Evolutionary conservation across 2,113 vertebrate genomes (phyloP), one percentile per base, ranked within the genome.

Genomic region (Pelusios castaneus): DNA sequence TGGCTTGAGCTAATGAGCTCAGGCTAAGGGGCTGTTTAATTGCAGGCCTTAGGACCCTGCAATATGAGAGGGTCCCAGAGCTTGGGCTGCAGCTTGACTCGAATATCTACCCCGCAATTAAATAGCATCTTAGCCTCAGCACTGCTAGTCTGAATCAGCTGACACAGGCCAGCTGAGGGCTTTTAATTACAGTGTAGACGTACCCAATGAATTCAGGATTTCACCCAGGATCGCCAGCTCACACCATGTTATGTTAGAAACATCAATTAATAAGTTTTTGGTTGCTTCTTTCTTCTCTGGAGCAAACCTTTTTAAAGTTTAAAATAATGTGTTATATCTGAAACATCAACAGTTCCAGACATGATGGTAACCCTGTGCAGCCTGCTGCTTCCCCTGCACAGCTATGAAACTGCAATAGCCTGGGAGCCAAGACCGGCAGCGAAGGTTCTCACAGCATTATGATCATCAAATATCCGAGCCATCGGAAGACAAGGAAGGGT

Each of bases 231-330:
- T 56, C 70, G 70, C 60, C 47, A 47, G 47, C 52, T 31, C 12
- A 31, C 56, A 8, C 38, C 2, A 1, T 10, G 82, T 73, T 79
- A 82, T 31, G 1, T 56, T 29, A 89, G 86, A 91, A 95, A 87
- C 80, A 85, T 49, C 91, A 58, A 63, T 21, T 31, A 25, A n/a
- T n/a, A 67, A 41, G 45, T 27, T 92, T 85, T 82, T 84, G 41
- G 38, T 70, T 70, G n/a, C 45, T 92, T 80, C 82, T 82, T 70
- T 92, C 88, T 67, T 52, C 79, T 87, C 84, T 82, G 80, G 90
- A 84, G 10, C 49, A 73, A 85, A 70, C 22, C 29, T 84, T 88
- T 88, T 90, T 73, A 87, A 92, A 85, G 87, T 82, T 90, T 89
- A 82, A 84, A 88, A 81, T 80, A 73, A 78, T 89, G 34, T 10